A percentile compares a stretch with the other conserved stretches of the same genome.
phyloP scores from a whole-genome alignment of 1,140 invertebrate genomes.

The Drosophila kohkoa region DNA sequence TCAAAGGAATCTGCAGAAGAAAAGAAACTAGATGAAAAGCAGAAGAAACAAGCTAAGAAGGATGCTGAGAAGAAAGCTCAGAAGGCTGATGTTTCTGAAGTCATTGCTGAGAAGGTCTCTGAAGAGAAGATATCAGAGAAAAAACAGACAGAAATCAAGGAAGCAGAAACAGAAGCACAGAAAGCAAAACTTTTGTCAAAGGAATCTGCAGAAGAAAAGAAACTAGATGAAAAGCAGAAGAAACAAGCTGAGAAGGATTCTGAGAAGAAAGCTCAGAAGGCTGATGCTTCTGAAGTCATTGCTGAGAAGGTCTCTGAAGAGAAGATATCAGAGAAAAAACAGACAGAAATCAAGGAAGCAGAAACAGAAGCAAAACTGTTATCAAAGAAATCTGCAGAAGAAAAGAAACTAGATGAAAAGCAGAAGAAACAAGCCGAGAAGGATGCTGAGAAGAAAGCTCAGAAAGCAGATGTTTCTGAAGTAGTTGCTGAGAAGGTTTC shows the following conservation, averaged over 20 bases:
- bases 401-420: no score
- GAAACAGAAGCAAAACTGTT: constrained; percentile 3
- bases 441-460: neutral
- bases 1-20: constrained; percentile 11
- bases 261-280: constrained; percentile 6
- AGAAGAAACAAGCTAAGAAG: constrained; percentile 21
- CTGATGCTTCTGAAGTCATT: constrained; percentile 27
- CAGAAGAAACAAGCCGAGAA: neutral
- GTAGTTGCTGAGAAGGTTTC: constrained; percentile 3
- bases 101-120: constrained; percentile 17
- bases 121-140: constrained; percentile 8
- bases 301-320: constrained; percentile 21
- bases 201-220: constrained; percentile 17
- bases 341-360: constrained; percentile 6
- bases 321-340: constrained; percentile 22
- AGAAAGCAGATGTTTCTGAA: constrained; percentile 19
- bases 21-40: constrained; percentile 12
- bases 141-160: neutral
- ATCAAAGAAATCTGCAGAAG: neutral
- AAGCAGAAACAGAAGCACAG: constrained; percentile 1
- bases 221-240: constrained; percentile 17
- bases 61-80: constrained; percentile 18
- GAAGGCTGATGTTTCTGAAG: constrained; percentile 46
- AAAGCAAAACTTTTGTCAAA: constrained; percentile 15
- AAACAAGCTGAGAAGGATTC: constrained; percentile 26